These are phyloP conservation scores for Drosophila bifasciata DNA, from an alignment of 1,140 invertebrate species.

Conservation along the genomic window DNA sequence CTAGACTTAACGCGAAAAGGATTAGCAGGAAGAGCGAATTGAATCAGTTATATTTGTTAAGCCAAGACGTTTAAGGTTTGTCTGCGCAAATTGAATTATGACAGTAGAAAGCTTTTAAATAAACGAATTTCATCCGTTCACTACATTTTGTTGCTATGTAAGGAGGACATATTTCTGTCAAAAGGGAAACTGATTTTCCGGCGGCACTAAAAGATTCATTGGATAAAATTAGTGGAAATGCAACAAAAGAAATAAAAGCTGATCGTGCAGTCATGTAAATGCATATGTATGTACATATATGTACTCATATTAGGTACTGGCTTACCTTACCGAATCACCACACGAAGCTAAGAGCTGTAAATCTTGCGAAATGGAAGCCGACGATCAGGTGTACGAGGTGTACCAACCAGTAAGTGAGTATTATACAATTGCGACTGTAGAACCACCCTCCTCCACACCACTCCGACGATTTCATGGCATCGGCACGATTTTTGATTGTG, in stretches of 20 bases:
- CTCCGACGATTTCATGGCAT: slow-evolving; percentile 74
- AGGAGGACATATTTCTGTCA: not conserved
- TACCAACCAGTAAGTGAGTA: slow-evolving; percentile 2
- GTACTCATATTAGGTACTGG: not conserved
- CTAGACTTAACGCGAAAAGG: slow-evolving; percentile 20
- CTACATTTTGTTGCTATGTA: slow-evolving; percentile 20
- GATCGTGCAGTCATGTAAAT: slow-evolving; percentile 39
- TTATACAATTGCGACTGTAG: slow-evolving; percentile 77
- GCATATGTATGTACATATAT: not conserved
- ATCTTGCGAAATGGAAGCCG: slow-evolving; percentile 64
- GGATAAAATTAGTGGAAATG: not conserved
- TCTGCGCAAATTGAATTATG: slow-evolving; percentile 46
- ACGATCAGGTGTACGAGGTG: slow-evolving; percentile 61
- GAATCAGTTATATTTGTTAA: slow-evolving; percentile 34
- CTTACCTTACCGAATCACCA: slow-evolving; percentile 5
- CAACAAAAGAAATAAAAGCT: slow-evolving; percentile 16
- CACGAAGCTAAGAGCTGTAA: slow-evolving; percentile 42
- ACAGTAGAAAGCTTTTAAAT: slow-evolving; percentile 40
- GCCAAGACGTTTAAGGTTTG: slow-evolving; percentile 42
- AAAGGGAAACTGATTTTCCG: slow-evolving; percentile 9
- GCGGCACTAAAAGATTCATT: slow-evolving; percentile 3
- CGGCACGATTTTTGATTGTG: slow-evolving; percentile 78
- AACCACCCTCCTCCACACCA: slow-evolving; percentile 62
- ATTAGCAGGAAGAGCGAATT: slow-evolving; percentile 45
- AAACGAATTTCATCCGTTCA: slow-evolving; percentile 34